Base-by-base conservation (phyloP, 2,888 invertebrate species). In the Eilema sororculum region DNA sequence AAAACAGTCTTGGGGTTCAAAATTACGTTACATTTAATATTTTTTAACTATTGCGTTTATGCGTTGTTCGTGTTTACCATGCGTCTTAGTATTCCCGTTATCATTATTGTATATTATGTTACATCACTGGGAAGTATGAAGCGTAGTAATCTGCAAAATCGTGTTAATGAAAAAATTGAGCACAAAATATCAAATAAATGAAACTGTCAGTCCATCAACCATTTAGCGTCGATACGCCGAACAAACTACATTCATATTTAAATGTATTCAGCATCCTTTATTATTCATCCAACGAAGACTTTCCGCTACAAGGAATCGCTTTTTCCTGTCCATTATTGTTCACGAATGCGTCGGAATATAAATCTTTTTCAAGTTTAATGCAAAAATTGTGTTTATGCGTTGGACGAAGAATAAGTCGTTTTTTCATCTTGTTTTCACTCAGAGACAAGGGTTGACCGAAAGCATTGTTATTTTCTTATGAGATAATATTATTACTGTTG, bases 361-460 rank as follows among this genome's bases (percentile, higher is more conserved):
- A 89, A 90, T 87, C 83, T 87, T 84, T 84, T 84, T 76, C 73
- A 86, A 86, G 82, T 87, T 87, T 86, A 89, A 89, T 90, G 89
- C 81, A 84, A 85, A 87, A 89, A 87, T 84, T 86, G 84, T 90
- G 90, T 90, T 85, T 82, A 79, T 79, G 78, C 71, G 79, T 72
- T 73, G 66, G 72, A 74, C 65, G 20, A 60, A 12, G 37, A 33
- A 61, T 60, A 67, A 58, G 52, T 63, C 22, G 12, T 33, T 67
- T 16, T 59, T 37, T 71, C n/a, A 63, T 63, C 56, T 65, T 61
- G 25, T 65, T 25, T 56, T 63, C 41, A 13, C 60, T 65, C 52
- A 24, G 56, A 60, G 52, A 65, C 25, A 30, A 9, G 22, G 46
- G 33, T 37, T 30, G 22, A 46, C 30, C 24, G 28, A 68, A 59